phyloP scores from a whole-genome alignment of 2,797 vertebrate genomes.

The Poeciliopsis infans region DNA sequence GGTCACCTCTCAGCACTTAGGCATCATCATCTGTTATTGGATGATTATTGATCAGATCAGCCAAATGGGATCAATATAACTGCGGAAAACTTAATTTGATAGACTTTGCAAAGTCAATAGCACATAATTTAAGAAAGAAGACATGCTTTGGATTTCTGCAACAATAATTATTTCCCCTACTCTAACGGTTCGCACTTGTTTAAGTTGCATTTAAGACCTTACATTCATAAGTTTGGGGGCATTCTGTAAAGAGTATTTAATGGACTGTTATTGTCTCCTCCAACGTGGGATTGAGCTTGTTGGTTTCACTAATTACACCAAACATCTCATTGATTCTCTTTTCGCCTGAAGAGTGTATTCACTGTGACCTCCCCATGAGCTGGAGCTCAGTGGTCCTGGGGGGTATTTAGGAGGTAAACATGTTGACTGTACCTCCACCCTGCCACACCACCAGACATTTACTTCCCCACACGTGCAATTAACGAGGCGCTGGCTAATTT shows the following conservation, averaged over 20 bases:
- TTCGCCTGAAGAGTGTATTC: constrained; percentile 62
- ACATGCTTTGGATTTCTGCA: neutral
- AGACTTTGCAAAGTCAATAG: constrained; percentile 45
- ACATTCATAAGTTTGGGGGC: constrained; percentile 3
- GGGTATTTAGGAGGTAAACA: constrained; percentile 80
- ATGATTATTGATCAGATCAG: constrained; percentile 47
- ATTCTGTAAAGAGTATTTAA: constrained; percentile 27
- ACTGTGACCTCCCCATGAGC: constrained; percentile 69
- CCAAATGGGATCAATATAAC: constrained; percentile 44
- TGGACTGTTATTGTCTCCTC: constrained; percentile 37
- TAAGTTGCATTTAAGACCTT: constrained; percentile 7
- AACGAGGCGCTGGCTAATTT: constrained; percentile 80
- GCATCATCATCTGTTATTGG: constrained; percentile 67
- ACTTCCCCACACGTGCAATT: constrained; percentile 78
- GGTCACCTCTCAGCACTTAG: constrained; percentile 62
- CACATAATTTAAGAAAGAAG: constrained; percentile 17
- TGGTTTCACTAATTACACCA: constrained; percentile 76
- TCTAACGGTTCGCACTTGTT: neutral
- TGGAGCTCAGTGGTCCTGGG: constrained; percentile 68
- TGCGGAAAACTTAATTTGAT: constrained; percentile 51
- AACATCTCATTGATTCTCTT: constrained; percentile 68
- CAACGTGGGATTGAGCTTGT: constrained; percentile 64
- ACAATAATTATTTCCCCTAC: neutral
- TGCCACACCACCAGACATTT: constrained; percentile 68
- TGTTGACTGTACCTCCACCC: constrained; percentile 72